phyloP scores from a whole-genome alignment of 2,797 vertebrate species.

The Thunnus albacares region DNA sequence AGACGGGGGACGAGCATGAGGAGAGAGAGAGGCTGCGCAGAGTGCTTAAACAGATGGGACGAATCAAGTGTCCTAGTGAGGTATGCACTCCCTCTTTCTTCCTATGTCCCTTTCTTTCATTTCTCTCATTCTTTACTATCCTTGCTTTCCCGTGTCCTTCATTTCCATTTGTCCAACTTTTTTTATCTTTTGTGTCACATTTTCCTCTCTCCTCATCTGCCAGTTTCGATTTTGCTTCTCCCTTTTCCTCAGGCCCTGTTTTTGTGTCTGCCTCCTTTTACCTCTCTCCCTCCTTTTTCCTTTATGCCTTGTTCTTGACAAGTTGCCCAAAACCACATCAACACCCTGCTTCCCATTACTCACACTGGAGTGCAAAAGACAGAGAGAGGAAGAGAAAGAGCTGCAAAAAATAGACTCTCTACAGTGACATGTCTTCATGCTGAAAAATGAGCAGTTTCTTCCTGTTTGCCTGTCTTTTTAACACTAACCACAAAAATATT shows the following conservation, averaged over 20 bases:
- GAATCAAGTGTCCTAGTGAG: conserved; percentile 96
- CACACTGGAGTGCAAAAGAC: conserved; percentile 61
- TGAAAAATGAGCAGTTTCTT: conserved; percentile 53
- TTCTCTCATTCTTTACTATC: conserved; percentile 42
- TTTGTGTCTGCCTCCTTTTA: conserved; percentile 58
- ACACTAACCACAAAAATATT: conserved; percentile 34
- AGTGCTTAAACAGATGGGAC: conserved; percentile 97
- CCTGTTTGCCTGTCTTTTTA: conserved; percentile 45
- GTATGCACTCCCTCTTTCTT: conserved; percentile 81
- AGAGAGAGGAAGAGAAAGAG: conserved; percentile 55
- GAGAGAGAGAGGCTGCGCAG: conserved; percentile 94
- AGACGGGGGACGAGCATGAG: conserved; percentile 90
- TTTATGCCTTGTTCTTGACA: conserved; percentile 71
- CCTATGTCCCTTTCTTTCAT: conserved; percentile 37
- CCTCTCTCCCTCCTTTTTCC: conserved; percentile 47
- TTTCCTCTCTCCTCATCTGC: conserved; percentile 50
- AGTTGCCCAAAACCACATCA: conserved; percentile 76
- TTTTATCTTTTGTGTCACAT: conserved; percentile 44
- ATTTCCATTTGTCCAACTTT: conserved; percentile 53
- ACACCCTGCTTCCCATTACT: conserved; percentile 77
- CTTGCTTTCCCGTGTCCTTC: conserved; percentile 37
- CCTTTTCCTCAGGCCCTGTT: conserved; percentile 51
- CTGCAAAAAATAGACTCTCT: conserved; percentile 56
- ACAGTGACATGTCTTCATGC: conserved; percentile 57
- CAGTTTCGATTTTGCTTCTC: conserved; percentile 57